A percentile compares a stretch with the other conserved stretches of the same genome.
These are phyloP conservation scores for Mixornis gularis DNA, from an alignment of 2,113 vertebrate species.

Conservation along the genomic window DNA sequence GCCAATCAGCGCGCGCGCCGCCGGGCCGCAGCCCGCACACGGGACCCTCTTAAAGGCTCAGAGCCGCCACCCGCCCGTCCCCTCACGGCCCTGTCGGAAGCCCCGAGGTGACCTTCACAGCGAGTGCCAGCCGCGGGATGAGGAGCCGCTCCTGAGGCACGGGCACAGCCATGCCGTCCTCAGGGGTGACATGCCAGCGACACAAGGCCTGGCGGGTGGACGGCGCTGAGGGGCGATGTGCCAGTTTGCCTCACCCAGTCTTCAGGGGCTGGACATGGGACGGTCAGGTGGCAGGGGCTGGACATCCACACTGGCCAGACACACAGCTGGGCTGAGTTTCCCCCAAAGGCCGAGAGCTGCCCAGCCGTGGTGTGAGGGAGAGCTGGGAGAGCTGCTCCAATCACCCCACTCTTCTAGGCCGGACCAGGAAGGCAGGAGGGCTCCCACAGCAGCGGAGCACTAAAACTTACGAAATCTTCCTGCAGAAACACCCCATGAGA, in stretches of 20 bases:
- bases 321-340: neutral
- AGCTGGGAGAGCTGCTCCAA: neutral
- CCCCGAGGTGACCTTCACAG: neutral
- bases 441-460: neutral
- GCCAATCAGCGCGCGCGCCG: neutral
- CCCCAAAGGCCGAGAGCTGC: neutral
- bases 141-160: neutral
- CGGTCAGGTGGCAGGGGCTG: too few relatives aligned
- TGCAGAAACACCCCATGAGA: neutral
- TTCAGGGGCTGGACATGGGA: neutral
- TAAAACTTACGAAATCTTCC: neutral
- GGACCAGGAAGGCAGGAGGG: fast-evolving
- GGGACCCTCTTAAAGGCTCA: neutral
- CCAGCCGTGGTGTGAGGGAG: fast-evolving
- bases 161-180: fast-evolving
- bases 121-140: neutral
- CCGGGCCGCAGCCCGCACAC: neutral
- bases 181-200: fast-evolving
- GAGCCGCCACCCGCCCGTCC: fast-evolving
- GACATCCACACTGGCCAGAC: neutral
- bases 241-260: neutral
- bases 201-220: neutral
- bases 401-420: neutral
- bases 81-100: fast-evolving
- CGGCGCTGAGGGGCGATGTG: fast-evolving